Percentiles rank a stretch among this genome's conserved stretches.
phyloP scores from a whole-genome alignment of 2,113 vertebrate species.

The Mirza zaza region DNA sequence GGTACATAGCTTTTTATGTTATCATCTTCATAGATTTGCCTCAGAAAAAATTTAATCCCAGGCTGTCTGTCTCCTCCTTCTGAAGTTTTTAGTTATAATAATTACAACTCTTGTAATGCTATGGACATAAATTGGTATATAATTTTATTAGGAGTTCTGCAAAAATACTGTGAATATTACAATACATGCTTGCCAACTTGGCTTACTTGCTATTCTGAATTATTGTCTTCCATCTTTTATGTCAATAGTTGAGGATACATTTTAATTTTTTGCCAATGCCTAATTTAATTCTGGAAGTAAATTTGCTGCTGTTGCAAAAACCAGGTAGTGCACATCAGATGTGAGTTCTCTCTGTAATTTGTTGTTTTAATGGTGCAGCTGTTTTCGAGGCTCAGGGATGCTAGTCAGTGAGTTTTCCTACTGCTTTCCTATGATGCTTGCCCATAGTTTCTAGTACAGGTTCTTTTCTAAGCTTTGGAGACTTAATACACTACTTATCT shows the following conservation, averaged over 20 bases:
- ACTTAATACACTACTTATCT: neutral
- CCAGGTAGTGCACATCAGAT: neutral
- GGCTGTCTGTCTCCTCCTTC: neutral
- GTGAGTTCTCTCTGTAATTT: neutral
- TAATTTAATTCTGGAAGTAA: slow-evolving; percentile 31
- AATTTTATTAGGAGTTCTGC: neutral
- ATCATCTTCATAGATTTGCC: neutral
- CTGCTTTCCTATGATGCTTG: neutral
- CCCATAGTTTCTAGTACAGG: neutral
- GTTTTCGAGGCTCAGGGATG: neutral
- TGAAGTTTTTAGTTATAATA: neutral
- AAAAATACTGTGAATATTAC: neutral
- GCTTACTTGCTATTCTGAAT: neutral
- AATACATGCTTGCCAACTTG: neutral
- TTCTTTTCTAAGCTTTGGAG: neutral
- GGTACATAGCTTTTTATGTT: neutral
- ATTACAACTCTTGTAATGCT: neutral
- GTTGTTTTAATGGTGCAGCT: neutral
- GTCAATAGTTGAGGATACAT: neutral
- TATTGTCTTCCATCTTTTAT: neutral
- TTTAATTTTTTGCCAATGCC: neutral
- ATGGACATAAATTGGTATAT: neutral
- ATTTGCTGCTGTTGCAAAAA: slow-evolving; percentile 29
- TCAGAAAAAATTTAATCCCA: neutral
- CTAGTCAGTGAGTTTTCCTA: neutral